Evolutionary conservation across 2,888 invertebrate genomes (phyloP), one percentile per base, ranked within the genome.

Genomic region (Plebejus anna): DNA sequence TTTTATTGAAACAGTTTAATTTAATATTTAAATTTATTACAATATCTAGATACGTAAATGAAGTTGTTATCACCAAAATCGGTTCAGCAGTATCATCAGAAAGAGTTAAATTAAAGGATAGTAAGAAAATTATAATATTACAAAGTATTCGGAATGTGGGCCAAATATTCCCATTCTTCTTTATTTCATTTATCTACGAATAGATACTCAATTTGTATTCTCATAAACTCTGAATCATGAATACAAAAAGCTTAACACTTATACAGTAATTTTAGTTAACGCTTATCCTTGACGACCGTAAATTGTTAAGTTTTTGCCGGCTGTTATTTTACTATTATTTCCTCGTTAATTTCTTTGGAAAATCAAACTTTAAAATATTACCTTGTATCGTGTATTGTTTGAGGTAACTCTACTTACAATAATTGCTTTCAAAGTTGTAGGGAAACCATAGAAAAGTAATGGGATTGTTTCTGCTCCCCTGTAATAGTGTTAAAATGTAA

Each of bases 401-500:
- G 66, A 66, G 66, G 66, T 6, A 13, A 66, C 66, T 61, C 22
- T 28, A 13, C 36, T 71, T 42, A 71, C 71, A 71, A 71, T 42
- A 42, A 71, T 42, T 38, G 42, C 9, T 71, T 66, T 66, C 71
- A 38, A 71, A 38, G 71, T 71, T 38, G 28, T n/a, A 38, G 22
- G 71, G 71, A 71, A 71, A 42, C 71, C 71, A 71, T 71, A 71
- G 4, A 22, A 71, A 42, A 22, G 4, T 71, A 71, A 71, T 71
- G 71, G 4, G 71, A 71, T 71, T 71, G 71, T 42, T 42, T 42
- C 7, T 42, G 42, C 22, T 42, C 38, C 2, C n/a, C 42, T 42
- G 42, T 42, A 71, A 71, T 42, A 42, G 42, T 71, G 66, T 66
- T 66, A 36, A 32, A 66, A 66, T 66, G 66, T 36, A 66, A 36